A percentile compares a stretch with the other conserved stretches of the same genome.
These are phyloP conservation scores for Nesidiocoris tenuis DNA, from an alignment of 2,888 invertebrate species.

Conservation along the genomic window DNA sequence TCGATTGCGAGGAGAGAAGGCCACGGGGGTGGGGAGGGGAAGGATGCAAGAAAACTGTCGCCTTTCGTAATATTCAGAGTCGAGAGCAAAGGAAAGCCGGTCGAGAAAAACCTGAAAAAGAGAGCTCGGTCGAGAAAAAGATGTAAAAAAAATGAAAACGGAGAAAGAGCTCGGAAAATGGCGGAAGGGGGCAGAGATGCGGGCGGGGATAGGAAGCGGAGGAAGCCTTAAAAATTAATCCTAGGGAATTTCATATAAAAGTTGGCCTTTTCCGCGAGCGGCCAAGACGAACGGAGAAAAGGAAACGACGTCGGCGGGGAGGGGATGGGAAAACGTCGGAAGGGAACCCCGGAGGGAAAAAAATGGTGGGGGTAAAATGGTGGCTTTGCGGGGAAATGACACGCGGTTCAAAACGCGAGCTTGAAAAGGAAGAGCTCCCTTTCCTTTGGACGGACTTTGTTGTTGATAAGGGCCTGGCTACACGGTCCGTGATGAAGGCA, in stretches of 20 bases:
- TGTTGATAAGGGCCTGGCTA: background rate
- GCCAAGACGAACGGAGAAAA: background rate
- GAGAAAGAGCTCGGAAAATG: slow-evolving; percentile 1
- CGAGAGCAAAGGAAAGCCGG: background rate
- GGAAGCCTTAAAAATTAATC: slow-evolving; percentile 46
- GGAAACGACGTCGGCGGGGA: background rate
- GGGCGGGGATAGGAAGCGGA: slow-evolving; percentile 4
- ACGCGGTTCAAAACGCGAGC: slow-evolving; percentile 37
- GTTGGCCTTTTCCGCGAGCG: slow-evolving; percentile 37
- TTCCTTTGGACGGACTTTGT: background rate
- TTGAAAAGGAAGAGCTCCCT: slow-evolving; percentile 16
- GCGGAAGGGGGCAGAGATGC: background rate
- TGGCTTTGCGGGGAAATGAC: slow-evolving; percentile 24
- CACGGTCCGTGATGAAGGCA: background rate
- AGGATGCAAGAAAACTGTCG: slow-evolving; percentile 27
- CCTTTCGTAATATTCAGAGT: slow-evolving; percentile 20
- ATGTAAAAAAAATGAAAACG: background rate
- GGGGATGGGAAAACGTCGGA: background rate
- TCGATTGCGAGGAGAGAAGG: slow-evolving; percentile 11
- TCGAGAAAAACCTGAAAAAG: slow-evolving; percentile 7
- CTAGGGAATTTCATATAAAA: slow-evolving; percentile 48
- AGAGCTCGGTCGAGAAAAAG: background rate
- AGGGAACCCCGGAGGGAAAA: slow-evolving; percentile 1
- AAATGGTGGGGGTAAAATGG: slow-evolving; percentile 28
- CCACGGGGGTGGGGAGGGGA: background rate